Conservation (phyloP, 2,113 vertebrate genomes). For the Meles meles region DNA sequence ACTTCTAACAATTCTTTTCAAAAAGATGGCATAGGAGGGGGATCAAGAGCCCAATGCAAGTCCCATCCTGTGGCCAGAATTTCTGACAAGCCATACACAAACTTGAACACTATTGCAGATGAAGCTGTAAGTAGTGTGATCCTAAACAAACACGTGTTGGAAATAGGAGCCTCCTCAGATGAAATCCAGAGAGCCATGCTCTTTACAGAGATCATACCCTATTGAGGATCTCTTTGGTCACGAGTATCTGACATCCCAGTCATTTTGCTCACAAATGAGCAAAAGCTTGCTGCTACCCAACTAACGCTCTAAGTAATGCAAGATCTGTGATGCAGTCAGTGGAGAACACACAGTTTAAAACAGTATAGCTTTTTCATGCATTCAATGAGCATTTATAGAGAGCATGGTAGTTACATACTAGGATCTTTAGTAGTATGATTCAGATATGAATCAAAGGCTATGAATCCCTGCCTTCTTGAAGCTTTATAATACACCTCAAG, state of each 20-base stretch:
- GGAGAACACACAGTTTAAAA: not conserved
- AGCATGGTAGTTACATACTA: not conserved
- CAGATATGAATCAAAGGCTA: not conserved
- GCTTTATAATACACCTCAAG: not conserved
- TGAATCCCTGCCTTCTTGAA: not conserved
- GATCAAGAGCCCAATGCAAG: not conserved
- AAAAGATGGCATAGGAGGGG: not conserved
- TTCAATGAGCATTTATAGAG: not conserved
- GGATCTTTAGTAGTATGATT: not conserved
- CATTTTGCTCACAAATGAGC: not conserved
- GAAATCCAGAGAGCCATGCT: not conserved
- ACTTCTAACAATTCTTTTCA: slow-evolving; percentile 55
- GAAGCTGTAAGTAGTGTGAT: not conserved
- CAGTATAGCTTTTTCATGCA: not conserved
- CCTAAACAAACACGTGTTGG: not conserved
- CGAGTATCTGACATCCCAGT: not conserved
- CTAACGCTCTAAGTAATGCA: not conserved
- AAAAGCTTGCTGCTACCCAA: not conserved
- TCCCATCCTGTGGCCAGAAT: not conserved
- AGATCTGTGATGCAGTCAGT: not conserved
- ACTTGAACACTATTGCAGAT: not conserved
- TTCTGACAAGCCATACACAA: not conserved
- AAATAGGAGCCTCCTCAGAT: not conserved
- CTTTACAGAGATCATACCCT: not conserved
- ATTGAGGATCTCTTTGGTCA: not conserved